A percentile compares a stretch with the other conserved stretches of the same genome.
These are phyloP conservation scores for Protaetia brevitarsis DNA, from an alignment of 1,140 invertebrate species.

Conservation along the genomic window DNA sequence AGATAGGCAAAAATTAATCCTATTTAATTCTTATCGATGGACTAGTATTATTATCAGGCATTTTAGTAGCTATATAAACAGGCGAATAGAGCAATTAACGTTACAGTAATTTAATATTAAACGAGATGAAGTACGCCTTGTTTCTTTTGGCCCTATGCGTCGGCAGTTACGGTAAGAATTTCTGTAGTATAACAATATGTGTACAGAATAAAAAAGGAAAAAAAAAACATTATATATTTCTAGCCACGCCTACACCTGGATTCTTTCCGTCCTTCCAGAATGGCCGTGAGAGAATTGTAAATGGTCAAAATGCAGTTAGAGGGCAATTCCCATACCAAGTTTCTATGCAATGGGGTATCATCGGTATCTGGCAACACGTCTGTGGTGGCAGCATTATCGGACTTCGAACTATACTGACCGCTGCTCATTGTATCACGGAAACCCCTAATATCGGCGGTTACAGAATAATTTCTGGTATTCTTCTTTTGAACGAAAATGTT, in stretches of 20 bases:
- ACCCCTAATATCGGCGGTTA: conserved; percentile 37
- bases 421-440: conserved; percentile 52
- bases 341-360: conserved; percentile 45
- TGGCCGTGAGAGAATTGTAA: conserved; percentile 24
- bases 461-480: conserved; percentile 47
- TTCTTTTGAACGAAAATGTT: conserved; percentile 34
- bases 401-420: conserved; percentile 52
- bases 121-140: too few relatives aligned
- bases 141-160: too few relatives aligned
- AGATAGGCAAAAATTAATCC: too few relatives aligned
- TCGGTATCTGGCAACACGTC: conserved; percentile 41
- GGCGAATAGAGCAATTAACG: too few relatives aligned
- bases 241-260: not conserved
- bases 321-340: conserved; percentile 50
- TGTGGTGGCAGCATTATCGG: conserved; percentile 55
- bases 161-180: not conserved
- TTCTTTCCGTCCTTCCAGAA: not conserved
- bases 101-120: too few relatives aligned
- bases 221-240: not conserved
- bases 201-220: too few relatives aligned
- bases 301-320: conserved; percentile 38
- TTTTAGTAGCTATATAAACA: too few relatives aligned
- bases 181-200: not conserved
- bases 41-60: too few relatives aligned
- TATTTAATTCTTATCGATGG: too few relatives aligned